phyloP scores from a whole-genome alignment of 1,140 invertebrate genomes.

The Helicoverpa zea region DNA sequence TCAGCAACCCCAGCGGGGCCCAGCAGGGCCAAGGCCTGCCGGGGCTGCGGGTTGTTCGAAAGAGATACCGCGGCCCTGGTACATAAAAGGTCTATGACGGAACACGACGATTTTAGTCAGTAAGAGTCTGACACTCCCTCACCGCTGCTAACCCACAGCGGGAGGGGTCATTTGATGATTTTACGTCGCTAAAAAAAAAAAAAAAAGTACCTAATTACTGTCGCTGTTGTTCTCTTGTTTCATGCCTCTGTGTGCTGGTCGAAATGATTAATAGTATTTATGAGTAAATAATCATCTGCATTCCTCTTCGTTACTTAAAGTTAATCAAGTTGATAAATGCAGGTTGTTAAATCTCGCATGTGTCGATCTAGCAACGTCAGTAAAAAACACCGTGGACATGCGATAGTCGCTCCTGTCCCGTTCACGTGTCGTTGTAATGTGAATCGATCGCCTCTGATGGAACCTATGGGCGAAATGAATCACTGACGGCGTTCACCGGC shows the following conservation, averaged over 20 bases:
- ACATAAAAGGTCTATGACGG: too few relatives aligned
- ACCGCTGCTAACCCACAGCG: too few relatives aligned
- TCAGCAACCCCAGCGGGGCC: too few relatives aligned
- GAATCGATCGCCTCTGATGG: slow-evolving; percentile 37
- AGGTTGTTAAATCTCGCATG: background rate
- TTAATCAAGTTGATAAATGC: slow-evolving; percentile 25
- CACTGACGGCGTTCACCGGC: background rate
- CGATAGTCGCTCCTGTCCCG: slow-evolving; percentile 2
- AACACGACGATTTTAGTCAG: too few relatives aligned
- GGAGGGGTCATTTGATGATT: too few relatives aligned
- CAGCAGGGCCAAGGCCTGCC: too few relatives aligned
- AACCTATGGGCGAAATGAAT: slow-evolving; percentile 38
- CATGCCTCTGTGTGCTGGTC: background rate
- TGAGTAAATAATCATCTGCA: background rate
- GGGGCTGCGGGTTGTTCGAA: too few relatives aligned
- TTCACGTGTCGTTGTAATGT: slow-evolving; percentile 35
- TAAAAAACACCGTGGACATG: background rate
- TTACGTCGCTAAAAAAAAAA: too few relatives aligned
- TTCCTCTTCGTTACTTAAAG: slow-evolving; percentile 8
- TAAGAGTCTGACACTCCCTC: too few relatives aligned
- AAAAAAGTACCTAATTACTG: too few relatives aligned
- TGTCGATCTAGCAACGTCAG: slow-evolving; percentile 23
- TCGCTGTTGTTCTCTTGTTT: too few relatives aligned
- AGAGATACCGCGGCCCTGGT: too few relatives aligned
- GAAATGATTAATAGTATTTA: background rate